A percentile compares a stretch with the other conserved stretches of the same genome.
phyloP scores from a whole-genome alignment of 2,797 vertebrate species.

The Phataginus tricuspis region DNA sequence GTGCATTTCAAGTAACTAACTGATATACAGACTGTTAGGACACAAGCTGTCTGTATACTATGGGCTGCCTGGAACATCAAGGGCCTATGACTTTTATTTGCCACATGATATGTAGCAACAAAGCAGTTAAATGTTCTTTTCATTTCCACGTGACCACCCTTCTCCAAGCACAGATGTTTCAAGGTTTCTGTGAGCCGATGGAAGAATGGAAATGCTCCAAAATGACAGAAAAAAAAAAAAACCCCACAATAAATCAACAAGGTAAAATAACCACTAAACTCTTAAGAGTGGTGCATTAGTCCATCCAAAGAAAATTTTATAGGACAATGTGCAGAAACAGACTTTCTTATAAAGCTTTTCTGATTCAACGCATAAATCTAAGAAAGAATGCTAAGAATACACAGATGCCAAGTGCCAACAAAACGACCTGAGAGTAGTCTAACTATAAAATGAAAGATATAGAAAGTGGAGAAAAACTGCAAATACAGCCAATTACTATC shows the following conservation, averaged over 20 bases:
- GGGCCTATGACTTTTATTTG: background rate
- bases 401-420: background rate
- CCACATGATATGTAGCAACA: background rate
- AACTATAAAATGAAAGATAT: background rate
- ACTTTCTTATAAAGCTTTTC: slow-evolving; percentile 24
- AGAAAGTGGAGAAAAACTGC: background rate
- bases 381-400: slow-evolving; percentile 51
- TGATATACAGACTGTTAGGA: background rate
- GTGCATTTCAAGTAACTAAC: slow-evolving; percentile 22
- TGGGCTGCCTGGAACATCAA: background rate
- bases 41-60: background rate
- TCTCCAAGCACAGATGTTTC: slow-evolving; percentile 40
- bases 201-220: slow-evolving; percentile 43
- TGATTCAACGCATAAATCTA: slow-evolving; percentile 51
- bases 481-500: background rate
- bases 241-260: slow-evolving; percentile 50
- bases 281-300: background rate
- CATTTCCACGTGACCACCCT: background rate
- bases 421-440: background rate
- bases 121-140: background rate
- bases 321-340: background rate
- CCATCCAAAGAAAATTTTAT: slow-evolving; percentile 48
- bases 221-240: background rate
- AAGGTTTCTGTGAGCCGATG: slow-evolving; percentile 43
- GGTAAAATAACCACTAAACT: background rate